Evolutionary conservation across 2,797 vertebrate genomes (phyloP).

Genomic region (Danio jaintianensis): DNA sequence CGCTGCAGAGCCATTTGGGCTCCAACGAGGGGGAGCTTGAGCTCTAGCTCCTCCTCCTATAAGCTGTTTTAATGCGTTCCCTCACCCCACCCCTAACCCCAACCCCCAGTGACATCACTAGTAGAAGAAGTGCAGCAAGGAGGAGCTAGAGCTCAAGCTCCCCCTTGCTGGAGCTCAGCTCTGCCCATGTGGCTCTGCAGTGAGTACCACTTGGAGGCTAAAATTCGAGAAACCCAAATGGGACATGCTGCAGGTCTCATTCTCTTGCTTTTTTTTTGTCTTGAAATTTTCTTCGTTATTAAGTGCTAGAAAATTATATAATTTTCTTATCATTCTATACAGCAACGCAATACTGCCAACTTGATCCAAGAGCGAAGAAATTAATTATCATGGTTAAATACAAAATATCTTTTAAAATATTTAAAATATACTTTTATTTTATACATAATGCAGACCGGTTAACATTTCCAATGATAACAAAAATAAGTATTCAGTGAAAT

Average conservation of each 20-base stretch:
- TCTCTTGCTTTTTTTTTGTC: constrained; percentile 49
- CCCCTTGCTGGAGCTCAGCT: no score
- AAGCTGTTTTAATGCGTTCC: no score
- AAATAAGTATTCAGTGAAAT: constrained; percentile 83
- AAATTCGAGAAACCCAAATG: constrained; percentile 66
- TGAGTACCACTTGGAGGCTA: no score
- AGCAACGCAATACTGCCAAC: constrained; percentile 76
- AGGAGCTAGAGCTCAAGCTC: no score
- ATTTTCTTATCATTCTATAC: constrained; percentile 76
- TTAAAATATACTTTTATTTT: constrained; percentile 87
- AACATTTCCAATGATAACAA: constrained; percentile 81
- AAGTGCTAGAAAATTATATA: constrained; percentile 81
- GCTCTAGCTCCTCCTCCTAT: no score
- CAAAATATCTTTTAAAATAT: constrained; percentile 86
- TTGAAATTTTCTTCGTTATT: constrained; percentile 57
- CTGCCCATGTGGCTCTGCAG: no score
- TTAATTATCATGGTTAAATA: constrained; percentile 83
- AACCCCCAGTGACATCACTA: no score
- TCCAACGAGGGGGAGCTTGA: no score
- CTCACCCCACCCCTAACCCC: no score
- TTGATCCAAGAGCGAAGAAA: constrained; percentile 77
- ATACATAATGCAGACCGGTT: constrained; percentile 83
- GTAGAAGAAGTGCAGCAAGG: no score
- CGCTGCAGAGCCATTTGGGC: no score
- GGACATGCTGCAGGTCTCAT: constrained; percentile 69